Conservation (phyloP, 1,140 invertebrate species). For the Achroia grisella region DNA sequence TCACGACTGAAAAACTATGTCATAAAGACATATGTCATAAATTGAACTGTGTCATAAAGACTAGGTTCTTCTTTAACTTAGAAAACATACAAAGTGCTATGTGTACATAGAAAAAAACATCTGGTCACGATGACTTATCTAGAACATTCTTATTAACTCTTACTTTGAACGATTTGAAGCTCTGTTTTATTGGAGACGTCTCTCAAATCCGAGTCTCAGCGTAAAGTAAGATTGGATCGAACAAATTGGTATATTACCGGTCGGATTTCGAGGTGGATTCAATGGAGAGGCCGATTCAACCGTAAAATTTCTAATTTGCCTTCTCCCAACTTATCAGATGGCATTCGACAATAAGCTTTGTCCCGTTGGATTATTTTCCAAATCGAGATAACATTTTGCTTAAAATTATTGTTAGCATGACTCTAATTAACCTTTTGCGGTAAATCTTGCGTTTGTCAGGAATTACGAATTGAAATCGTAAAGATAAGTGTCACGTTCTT, state of each 20-base stretch:
- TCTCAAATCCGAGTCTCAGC: not conserved
- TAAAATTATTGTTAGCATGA: not conserved
- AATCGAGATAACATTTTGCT: not conserved
- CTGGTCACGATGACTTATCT: not conserved
- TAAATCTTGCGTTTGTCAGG: not conserved
- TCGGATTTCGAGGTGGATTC: conserved; percentile 10
- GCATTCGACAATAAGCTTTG: not conserved
- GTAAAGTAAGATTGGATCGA: not conserved
- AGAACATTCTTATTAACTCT: not conserved
- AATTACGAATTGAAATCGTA: not conserved
- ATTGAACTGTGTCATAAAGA: no score
- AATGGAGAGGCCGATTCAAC: conserved; percentile 12
- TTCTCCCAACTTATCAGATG: not conserved
- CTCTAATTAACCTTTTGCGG: not conserved
- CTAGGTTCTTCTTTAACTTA: no score
- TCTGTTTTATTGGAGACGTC: not conserved
- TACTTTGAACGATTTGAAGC: no score
- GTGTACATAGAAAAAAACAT: no score
- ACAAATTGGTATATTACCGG: conserved; percentile 8
- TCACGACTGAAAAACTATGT: no score
- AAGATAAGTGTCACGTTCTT: not conserved
- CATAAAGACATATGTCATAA: no score
- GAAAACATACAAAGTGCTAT: no score
- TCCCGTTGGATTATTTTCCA: not conserved
- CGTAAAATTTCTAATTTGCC: conserved; percentile 24